Percentiles rank a stretch among this genome's conserved stretches.
Conservation (phyloP, 2,888 invertebrate species). For the Proisotoma minuta region DNA sequence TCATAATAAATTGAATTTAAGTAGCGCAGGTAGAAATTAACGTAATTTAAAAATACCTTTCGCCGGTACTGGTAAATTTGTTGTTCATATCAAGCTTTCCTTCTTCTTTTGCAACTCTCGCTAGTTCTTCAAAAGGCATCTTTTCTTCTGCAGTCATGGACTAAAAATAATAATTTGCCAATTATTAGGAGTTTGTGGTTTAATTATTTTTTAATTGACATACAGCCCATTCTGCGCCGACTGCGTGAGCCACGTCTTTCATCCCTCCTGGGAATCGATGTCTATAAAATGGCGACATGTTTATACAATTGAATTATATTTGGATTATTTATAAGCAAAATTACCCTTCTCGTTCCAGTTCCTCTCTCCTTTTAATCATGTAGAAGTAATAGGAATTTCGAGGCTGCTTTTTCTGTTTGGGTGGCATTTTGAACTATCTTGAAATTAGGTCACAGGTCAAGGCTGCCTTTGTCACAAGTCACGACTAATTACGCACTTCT, state of each 20-base stretch:
- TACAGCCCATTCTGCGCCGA: slow-evolving; percentile 41
- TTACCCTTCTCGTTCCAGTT: slow-evolving; percentile 30
- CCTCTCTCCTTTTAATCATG: slow-evolving; percentile 33
- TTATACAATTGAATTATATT: too few relatives aligned
- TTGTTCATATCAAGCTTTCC: slow-evolving; percentile 36
- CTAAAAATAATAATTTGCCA: slow-evolving; percentile 20
- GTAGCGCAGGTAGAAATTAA: too few relatives aligned
- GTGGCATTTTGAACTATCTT: slow-evolving; percentile 21
- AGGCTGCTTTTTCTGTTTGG: slow-evolving; percentile 38
- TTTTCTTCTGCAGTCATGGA: slow-evolving; percentile 31
- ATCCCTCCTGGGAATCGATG: slow-evolving; percentile 36
- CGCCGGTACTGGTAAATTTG: slow-evolving; percentile 42
- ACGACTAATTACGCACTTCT: too few relatives aligned
- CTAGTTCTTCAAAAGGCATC: slow-evolving; percentile 34
- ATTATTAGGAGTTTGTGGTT: not conserved
- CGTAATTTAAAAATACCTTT: slow-evolving; percentile 25
- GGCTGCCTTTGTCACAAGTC: too few relatives aligned
- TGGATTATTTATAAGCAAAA: too few relatives aligned
- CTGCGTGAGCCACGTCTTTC: slow-evolving; percentile 27
- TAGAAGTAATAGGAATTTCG: slow-evolving; percentile 42
- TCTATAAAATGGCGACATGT: too few relatives aligned
- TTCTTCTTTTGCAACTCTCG: slow-evolving; percentile 37
- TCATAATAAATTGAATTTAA: too few relatives aligned
- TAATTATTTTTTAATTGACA: slow-evolving; percentile 15
- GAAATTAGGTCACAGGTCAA: too few relatives aligned